Percentiles rank a stretch among this genome's conserved stretches.
Evolutionary conservation across 1,140 invertebrate species (phyloP).

Genomic region (Papilio aristodemus): DNA sequence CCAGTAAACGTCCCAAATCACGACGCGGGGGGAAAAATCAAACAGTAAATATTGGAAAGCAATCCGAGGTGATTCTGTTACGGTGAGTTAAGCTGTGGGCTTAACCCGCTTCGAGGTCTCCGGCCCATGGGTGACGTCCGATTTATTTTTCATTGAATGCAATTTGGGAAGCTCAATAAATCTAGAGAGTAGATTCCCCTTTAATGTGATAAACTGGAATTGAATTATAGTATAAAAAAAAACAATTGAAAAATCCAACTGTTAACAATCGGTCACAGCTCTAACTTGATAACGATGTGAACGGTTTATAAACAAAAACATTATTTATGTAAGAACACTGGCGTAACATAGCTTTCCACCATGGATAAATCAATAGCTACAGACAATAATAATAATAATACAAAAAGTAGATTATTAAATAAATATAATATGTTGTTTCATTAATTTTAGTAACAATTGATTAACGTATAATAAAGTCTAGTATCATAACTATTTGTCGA

Average conservation of each 20-base stretch:
- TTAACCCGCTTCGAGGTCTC: conserved; percentile 39
- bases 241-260: background rate
- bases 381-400: too few relatives aligned
- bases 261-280: background rate
- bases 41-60: conserved; percentile 80
- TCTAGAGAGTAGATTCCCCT: background rate
- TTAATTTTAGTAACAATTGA: too few relatives aligned
- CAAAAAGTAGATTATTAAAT: too few relatives aligned
- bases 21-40: conserved; percentile 72
- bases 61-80: conserved; percentile 79
- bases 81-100: conserved; percentile 66
- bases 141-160: conserved; percentile 31
- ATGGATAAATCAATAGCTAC: too few relatives aligned
- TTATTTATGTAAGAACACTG: too few relatives aligned
- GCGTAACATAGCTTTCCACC: too few relatives aligned
- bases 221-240: background rate
- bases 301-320: too few relatives aligned
- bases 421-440: too few relatives aligned
- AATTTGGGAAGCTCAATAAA: conserved; percentile 10
- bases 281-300: too few relatives aligned
- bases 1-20: conserved; percentile 68
- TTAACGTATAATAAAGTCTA: too few relatives aligned
- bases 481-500: too few relatives aligned
- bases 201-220: background rate
- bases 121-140: conserved; percentile 9